Conservation (phyloP, 1,140 invertebrate species). For the Epicauta chinensis region DNA sequence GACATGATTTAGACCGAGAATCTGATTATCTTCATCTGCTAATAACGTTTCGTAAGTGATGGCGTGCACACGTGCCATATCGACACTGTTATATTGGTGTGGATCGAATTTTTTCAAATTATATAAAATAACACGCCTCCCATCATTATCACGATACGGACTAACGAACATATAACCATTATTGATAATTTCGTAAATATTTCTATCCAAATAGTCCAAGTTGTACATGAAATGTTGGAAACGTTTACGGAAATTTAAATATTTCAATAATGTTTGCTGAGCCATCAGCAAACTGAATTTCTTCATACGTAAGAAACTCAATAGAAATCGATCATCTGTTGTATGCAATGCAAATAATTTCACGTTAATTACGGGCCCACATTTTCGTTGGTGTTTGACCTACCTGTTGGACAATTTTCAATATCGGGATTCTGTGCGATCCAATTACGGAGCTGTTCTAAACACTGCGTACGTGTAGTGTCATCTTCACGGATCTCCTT, state of each 20-base stretch:
- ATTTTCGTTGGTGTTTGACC: background rate
- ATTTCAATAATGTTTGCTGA: conserved; percentile 71
- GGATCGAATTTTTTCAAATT: conserved; percentile 58
- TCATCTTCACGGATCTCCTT: conserved; percentile 60
- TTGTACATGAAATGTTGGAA: conserved; percentile 57
- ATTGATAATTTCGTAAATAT: conserved; percentile 55
- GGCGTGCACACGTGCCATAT: conserved; percentile 60
- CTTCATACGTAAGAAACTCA: conserved; percentile 69
- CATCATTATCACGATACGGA: conserved; percentile 61
- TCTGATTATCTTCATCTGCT: conserved; percentile 65
- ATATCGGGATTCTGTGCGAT: conserved; percentile 61
- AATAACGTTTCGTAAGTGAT: conserved; percentile 67
- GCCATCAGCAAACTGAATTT: conserved; percentile 76
- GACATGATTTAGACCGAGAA: conserved; percentile 62
- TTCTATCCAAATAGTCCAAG: conserved; percentile 57
- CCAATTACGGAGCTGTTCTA: conserved; percentile 59
- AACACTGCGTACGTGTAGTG: conserved; percentile 49
- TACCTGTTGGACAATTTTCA: conserved; percentile 57
- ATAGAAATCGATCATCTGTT: conserved; percentile 64
- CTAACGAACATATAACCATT: conserved; percentile 66
- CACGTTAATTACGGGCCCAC: background rate
- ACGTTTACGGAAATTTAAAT: conserved; percentile 63
- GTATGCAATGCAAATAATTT: background rate
- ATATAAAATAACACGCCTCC: conserved; percentile 62
- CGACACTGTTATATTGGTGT: conserved; percentile 53